Evolutionary conservation across 1,140 invertebrate species (phyloP), one percentile per base, ranked within the genome.

Genomic region (Drosophila ambigua): DNA sequence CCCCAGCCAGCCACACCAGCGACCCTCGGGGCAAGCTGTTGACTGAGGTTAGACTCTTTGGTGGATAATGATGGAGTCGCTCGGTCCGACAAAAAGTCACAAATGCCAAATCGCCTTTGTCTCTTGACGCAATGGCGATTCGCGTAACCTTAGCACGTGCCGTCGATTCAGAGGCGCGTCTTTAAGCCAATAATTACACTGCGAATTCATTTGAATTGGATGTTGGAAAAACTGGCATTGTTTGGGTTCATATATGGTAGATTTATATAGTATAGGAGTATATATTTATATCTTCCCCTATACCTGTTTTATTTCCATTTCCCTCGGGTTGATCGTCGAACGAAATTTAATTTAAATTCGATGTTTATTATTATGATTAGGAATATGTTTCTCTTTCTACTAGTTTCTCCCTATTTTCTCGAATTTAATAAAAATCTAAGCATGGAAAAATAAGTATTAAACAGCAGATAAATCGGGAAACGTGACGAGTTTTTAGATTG

Each of bases 81-180:
- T 50, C 50, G 58, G 60, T 50, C 61, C 74, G 61, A 43, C 23
- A 16, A 24, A 46, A 48, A 52, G 52, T 26, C 43, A 24, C 41
- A 66, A 74, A 71, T 55, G 61, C 71, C 60, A 65, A 83, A 65
- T 79, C 75, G 79, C 72, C 79, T 76, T 77, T 78, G 73, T 58
- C 58, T 53, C 55, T 65, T 68, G 57, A 51, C 57, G 65, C 65
- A 73, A 62, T 64, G 53, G 44, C 62, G 64, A 44, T 52, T 61
- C 53, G 48, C 43, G 78, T 81, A 85, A 85, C 81, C 81, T 85
- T 87, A 85, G 81, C 81, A 85, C 81, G 81, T 87, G 81, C 73
- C 73, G 46, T 39, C 69, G 68, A 75, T 87, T 81, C 54, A 67
- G 72, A 81, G 81, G 73, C 75, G 73, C 73, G 73, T 87, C 81